Evolutionary conservation across 2,113 vertebrate genomes (phyloP).

Genomic region (Marcusenius ussheri): DNA sequence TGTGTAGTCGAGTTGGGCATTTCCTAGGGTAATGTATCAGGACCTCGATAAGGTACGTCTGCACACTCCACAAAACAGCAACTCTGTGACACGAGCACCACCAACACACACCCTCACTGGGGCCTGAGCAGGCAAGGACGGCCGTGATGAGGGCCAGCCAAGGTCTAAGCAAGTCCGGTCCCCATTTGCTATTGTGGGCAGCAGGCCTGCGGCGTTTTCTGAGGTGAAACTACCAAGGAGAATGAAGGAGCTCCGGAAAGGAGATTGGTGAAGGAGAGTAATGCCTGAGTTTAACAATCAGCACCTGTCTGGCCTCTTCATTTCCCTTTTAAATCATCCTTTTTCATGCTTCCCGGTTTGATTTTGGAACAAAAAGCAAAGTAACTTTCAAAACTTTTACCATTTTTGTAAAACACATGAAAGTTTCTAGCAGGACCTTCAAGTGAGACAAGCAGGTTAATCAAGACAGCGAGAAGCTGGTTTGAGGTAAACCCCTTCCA

Average conservation of each 20-base stretch:
- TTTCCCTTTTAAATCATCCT: not conserved
- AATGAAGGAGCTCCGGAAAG: not conserved
- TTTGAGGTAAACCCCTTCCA: not conserved
- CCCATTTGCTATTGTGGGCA: not conserved
- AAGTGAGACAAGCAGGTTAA: not conserved
- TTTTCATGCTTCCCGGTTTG: not conserved
- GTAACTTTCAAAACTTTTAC: not conserved
- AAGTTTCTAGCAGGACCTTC: not conserved
- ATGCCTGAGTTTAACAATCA: not conserved
- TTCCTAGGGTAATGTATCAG: not conserved
- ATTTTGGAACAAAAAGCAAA: not conserved
- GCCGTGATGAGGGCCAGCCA: not conserved
- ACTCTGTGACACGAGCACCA: not conserved
- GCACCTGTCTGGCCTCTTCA: not conserved
- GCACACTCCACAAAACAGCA: not conserved
- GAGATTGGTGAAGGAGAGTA: not conserved
- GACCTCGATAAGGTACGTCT: not conserved
- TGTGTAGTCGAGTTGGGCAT: not conserved
- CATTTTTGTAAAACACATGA: not conserved
- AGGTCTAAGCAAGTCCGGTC: not conserved
- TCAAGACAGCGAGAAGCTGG: not conserved
- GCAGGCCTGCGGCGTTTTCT: not conserved
- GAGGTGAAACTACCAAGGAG: slow-evolving; percentile 10
- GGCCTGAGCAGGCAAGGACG: not conserved
- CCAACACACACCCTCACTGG: not conserved